Conservation (phyloP, 1,140 invertebrate species). For the Oreohelix idahoensis region DNA sequence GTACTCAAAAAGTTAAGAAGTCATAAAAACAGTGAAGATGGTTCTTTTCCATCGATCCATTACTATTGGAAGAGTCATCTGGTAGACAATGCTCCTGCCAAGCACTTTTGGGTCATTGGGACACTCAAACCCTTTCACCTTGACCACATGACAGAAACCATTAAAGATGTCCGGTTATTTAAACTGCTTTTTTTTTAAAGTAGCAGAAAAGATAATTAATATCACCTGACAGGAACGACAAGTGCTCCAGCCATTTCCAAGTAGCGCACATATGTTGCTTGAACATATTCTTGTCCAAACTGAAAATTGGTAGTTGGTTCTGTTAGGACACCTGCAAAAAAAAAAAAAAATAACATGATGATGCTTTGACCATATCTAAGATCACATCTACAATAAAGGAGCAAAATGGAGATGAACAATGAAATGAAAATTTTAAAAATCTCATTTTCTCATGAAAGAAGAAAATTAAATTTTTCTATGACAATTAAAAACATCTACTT, state of each 20-base stretch:
- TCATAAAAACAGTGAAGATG: background rate
- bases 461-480: too few species aligned
- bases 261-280: slow-evolving; percentile 89
- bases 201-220: background rate
- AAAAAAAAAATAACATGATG: too few species aligned
- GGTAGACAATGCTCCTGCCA: background rate
- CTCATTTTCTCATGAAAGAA: too few species aligned
- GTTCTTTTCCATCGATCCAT: background rate
- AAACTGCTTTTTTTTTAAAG: too few species aligned
- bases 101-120: background rate
- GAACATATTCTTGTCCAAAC: slow-evolving; percentile 77
- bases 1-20: too few species aligned
- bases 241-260: slow-evolving; percentile 87
- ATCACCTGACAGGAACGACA: slow-evolving; percentile 86
- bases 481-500: too few species aligned
- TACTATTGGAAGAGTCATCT: background rate
- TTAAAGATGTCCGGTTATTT: background rate
- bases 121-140: background rate
- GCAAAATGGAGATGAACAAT: too few species aligned
- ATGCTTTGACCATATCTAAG: too few species aligned
- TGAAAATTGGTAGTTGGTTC: slow-evolving; percentile 12
- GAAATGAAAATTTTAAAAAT: too few species aligned
- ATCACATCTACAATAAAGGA: too few species aligned
- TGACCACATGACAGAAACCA: background rate
- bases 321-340: slow-evolving; percentile 11